phyloP scores from a whole-genome alignment of 30 jellyfish, hydroid and myxozoan species.

The Aurelia sp. region DNA sequence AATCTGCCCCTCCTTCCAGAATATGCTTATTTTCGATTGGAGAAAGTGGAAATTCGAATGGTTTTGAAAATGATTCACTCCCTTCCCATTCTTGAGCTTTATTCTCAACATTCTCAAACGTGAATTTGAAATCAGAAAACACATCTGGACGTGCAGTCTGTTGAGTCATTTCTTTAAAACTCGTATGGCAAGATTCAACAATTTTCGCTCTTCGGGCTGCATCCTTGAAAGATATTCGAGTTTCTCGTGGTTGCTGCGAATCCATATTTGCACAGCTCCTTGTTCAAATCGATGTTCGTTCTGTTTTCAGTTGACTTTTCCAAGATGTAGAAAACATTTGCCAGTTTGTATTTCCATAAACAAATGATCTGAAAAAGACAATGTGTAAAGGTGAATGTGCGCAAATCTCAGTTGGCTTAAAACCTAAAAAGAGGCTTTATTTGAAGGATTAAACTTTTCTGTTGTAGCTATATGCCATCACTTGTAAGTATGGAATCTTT shows the following conservation, averaged over 20 bases:
- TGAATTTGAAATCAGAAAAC: constrained; percentile 36
- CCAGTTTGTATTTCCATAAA: too few species aligned
- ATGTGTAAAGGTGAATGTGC: too few species aligned
- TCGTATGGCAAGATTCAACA: constrained; percentile 47
- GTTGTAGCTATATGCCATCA: too few species aligned
- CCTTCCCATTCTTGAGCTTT: constrained; percentile 13
- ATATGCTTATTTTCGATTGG: constrained; percentile 83
- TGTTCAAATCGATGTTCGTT: neutral
- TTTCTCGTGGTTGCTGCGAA: too few species aligned
- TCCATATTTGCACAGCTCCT: too few species aligned
- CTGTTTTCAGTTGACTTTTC: constrained; percentile 1
- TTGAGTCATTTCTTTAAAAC: constrained; percentile 29
- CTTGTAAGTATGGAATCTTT: too few species aligned
- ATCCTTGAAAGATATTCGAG: constrained; percentile 12
- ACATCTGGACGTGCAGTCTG: constrained; percentile 33
- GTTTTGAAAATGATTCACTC: neutral
- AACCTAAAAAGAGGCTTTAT: too few species aligned
- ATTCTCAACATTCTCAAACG: constrained; percentile 25
- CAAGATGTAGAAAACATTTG: neutral
- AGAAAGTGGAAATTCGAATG: constrained; percentile 81
- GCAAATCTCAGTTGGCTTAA: too few species aligned
- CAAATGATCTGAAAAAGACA: too few species aligned
- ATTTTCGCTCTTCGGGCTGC: constrained; percentile 67
- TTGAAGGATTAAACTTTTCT: too few species aligned
- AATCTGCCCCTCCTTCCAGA: constrained; percentile 79